Percentiles rank a stretch among this genome's conserved stretches.
These are phyloP conservation scores for Leucosticte australis DNA, from an alignment of 2,113 vertebrate genomes.

Conservation along the genomic window DNA sequence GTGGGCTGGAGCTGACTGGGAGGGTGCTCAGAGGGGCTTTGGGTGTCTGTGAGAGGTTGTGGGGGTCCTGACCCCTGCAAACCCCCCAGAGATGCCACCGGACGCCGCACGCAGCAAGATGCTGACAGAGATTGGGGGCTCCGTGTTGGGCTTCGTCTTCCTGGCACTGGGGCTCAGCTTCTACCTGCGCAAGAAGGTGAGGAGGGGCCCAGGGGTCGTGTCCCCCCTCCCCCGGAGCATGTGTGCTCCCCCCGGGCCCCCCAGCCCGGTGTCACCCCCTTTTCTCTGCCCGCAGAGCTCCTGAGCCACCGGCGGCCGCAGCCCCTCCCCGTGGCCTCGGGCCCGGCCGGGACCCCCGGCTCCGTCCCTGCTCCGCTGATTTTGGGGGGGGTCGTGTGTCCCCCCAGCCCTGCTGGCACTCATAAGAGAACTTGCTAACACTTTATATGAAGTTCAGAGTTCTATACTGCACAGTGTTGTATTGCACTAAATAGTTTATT, in stretches of 20 bases:
- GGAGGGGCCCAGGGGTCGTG: no score
- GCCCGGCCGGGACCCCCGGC: accelerated
- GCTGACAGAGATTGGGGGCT: neutral
- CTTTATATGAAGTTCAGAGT: no score
- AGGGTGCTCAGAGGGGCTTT: no score
- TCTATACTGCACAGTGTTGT: no score
- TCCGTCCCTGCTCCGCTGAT: accelerated
- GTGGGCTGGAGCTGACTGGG: neutral
- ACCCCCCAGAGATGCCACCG: no score
- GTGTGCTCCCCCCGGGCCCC: neutral
- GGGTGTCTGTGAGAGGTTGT: neutral
- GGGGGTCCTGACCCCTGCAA: neutral
- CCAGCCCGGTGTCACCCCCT: neutral
- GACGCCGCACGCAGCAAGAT: neutral
- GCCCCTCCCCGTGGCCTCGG: neutral
- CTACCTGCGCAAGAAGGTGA: neutral
- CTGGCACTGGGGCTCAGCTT: neutral
- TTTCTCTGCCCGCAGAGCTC: neutral
- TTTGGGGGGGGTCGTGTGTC: neutral
- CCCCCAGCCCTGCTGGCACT: neutral
- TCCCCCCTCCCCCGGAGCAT: accelerated
- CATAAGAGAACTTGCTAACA: no score
- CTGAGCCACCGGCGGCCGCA: accelerated
- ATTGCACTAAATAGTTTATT: no score
- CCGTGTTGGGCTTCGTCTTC: no score